phyloP scores from a whole-genome alignment of 2,888 invertebrate genomes.

The Melanostoma scalare region DNA sequence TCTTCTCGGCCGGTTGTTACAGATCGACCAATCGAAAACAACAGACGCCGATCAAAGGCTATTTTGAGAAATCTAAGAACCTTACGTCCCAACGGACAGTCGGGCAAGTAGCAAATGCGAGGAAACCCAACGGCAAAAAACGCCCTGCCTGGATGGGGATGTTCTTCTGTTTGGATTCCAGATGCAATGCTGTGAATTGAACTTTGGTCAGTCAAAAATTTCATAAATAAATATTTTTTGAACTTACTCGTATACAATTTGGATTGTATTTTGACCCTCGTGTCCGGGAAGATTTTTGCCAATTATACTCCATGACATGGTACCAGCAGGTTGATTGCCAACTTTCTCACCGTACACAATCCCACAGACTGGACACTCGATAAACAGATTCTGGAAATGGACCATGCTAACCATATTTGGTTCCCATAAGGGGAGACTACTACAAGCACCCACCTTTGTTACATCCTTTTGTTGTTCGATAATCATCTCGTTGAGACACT shows the following conservation, averaged over 20 bases:
- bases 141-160: conserved; percentile 92
- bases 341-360: conserved; percentile 90
- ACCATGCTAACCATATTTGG: conserved; percentile 38
- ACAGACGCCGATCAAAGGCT: conserved; percentile 91
- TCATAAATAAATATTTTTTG: neutral
- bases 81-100: conserved; percentile 90
- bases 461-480: conserved; percentile 84
- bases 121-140: conserved; percentile 95
- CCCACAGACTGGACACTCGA: conserved; percentile 94
- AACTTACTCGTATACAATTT: conserved; percentile 91
- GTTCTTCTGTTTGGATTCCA: conserved; percentile 90
- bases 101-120: conserved; percentile 91
- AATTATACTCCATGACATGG: conserved; percentile 91
- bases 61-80: conserved; percentile 89
- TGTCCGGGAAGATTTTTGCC: conserved; percentile 88
- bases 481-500: conserved; percentile 90
- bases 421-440: conserved; percentile 47
- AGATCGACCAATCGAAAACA: conserved; percentile 94
- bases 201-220: neutral
- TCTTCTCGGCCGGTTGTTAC: conserved; percentile 95
- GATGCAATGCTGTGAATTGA: conserved; percentile 87
- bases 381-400: conserved; percentile 84
- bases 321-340: conserved; percentile 91
- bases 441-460: conserved; percentile 79
- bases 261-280: conserved; percentile 86